Percentiles rank a stretch among this genome's conserved stretches.
Evolutionary conservation across 2,797 vertebrate genomes (phyloP).

Genomic region (Cygnus olor): DNA sequence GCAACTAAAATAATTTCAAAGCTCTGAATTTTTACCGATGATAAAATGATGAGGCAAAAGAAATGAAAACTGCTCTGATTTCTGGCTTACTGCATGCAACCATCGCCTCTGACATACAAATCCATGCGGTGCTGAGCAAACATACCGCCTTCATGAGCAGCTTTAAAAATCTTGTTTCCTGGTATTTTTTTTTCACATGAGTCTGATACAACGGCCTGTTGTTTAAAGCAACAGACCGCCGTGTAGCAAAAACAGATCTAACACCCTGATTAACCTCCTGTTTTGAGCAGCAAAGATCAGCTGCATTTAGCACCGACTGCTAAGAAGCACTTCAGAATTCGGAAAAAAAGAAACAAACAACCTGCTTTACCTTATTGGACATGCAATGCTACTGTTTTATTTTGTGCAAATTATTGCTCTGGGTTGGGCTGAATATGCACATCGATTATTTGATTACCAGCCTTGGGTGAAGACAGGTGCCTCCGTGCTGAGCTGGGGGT

Average conservation of each 20-base stretch:
- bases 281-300: not conserved
- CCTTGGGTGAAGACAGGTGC: not conserved
- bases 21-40: not conserved
- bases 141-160: not conserved
- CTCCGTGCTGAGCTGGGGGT: not conserved
- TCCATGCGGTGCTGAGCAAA: not conserved
- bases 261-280: not conserved
- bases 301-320: not conserved
- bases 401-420: not conserved
- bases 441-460: not conserved
- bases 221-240: not conserved
- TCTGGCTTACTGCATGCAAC: not conserved
- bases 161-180: slow-evolving; percentile 10
- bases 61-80: not conserved
- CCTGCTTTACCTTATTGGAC: not conserved
- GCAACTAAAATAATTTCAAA: not conserved
- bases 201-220: not conserved
- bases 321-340: not conserved
- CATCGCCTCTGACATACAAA: not conserved
- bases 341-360: not conserved
- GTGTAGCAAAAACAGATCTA: not conserved
- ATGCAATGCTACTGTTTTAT: not conserved
- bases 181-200: not conserved
- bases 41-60: not conserved
- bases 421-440: slow-evolving; percentile 2